phyloP scores from a whole-genome alignment of 37 sponge, comb jelly and placozoan species.

The Chondrilla cf. caribensis region DNA sequence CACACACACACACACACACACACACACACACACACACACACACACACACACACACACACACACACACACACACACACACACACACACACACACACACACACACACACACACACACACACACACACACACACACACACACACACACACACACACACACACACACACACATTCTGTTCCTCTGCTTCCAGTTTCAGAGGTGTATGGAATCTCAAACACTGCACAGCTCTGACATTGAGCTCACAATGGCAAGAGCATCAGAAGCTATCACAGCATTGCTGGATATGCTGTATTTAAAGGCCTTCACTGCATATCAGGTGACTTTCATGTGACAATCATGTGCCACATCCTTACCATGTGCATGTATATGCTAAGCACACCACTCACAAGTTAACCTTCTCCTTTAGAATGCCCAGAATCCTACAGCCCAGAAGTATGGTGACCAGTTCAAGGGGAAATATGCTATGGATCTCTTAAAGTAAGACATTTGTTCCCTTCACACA shows the following conservation, averaged over 20 bases:
- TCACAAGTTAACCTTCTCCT: neutral
- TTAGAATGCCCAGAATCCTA: constrained; percentile 19
- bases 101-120: too few species aligned
- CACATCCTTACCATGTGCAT: neutral
- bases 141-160: too few species aligned
- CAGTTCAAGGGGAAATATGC: constrained; percentile 53
- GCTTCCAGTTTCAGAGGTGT: neutral
- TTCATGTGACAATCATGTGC: constrained; percentile 1
- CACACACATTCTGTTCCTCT: too few species aligned
- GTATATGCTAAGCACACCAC: neutral
- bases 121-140: too few species aligned
- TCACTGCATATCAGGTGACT: constrained; percentile 39
- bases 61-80: too few species aligned
- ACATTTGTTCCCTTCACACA: neutral
- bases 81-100: too few species aligned
- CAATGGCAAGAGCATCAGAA: constrained; percentile 53
- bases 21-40: too few species aligned
- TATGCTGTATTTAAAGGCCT: constrained; percentile 64
- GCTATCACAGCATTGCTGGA: constrained; percentile 54
- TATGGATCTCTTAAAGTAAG: constrained; percentile 48
- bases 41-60: too few species aligned
- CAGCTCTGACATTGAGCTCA: constrained; percentile 19
- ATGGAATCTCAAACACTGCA: constrained; percentile 8
- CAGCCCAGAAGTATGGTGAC: constrained; percentile 50
- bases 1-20: too few species aligned